phyloP scores from a whole-genome alignment of 1,140 invertebrate species.

The Bombyx mori region ASM3026992v2 NC_085114.1:10927501-10928000 shows the following conservation, averaged over 20 bases:
- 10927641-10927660: conserved; percentile 34
- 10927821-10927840: no score
- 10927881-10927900: no score
- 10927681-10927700: background rate
- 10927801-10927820: no score
- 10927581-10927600: conserved; percentile 49
- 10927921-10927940: no score
- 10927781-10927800: no score
- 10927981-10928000: conserved; percentile 55
- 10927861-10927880: no score
- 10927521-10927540: conserved; percentile 47
- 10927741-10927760: no score
- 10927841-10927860: no score
- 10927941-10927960: background rate
- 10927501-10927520: conserved; percentile 35
- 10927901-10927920: no score
- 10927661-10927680: conserved; percentile 3
- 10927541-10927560: conserved; percentile 38
- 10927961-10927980: conserved; percentile 42
- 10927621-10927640: conserved; percentile 40
- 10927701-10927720: no score
- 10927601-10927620: conserved; percentile 52
- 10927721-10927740: no score
- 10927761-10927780: no score
- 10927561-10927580: conserved; percentile 42